A percentile compares a stretch with the other conserved stretches of the same genome.
These are phyloP conservation scores for Oophaga pumilio DNA, from an alignment of 2,113 vertebrate species.

Conservation along the genomic window DNA sequence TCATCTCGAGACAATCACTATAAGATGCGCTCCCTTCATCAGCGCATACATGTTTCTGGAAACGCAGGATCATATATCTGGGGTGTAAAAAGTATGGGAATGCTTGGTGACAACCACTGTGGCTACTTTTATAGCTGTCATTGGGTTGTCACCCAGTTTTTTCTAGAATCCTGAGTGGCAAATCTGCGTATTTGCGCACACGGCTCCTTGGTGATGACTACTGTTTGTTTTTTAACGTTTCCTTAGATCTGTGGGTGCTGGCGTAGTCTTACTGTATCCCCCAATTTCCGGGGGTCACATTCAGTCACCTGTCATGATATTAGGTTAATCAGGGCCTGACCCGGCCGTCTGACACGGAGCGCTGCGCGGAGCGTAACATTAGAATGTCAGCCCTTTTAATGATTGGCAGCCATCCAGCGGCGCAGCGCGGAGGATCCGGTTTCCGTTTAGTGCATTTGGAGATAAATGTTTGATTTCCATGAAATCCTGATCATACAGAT, in stretches of 20 bases:
- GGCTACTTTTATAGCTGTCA: not conserved
- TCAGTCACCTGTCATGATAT: not conserved
- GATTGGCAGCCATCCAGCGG: not conserved
- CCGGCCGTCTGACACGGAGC: not conserved
- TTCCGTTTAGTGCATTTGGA: not conserved
- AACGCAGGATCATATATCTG: too few species aligned
- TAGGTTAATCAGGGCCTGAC: not conserved
- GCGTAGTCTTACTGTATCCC: not conserved
- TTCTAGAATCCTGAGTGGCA: not conserved
- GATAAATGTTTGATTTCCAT: not conserved
- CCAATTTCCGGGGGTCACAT: not conserved
- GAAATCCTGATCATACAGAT: not conserved
- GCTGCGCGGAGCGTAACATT: not conserved
- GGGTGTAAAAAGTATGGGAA: too few species aligned
- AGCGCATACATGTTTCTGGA: too few species aligned
- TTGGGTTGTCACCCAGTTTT: too few species aligned
- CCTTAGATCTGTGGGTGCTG: too few species aligned
- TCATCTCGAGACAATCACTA: not conserved
- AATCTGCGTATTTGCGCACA: too few species aligned
- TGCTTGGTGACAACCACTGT: not conserved
- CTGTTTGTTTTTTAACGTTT: too few species aligned
- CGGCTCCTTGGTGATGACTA: too few species aligned
- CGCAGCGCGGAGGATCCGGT: not conserved
- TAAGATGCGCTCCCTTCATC: not conserved
- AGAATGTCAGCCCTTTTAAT: conserved; percentile 27